Evolutionary conservation across 2,113 vertebrate genomes (phyloP), one percentile per base, ranked within the genome.

Genomic region (Callipepla squamata): DNA sequence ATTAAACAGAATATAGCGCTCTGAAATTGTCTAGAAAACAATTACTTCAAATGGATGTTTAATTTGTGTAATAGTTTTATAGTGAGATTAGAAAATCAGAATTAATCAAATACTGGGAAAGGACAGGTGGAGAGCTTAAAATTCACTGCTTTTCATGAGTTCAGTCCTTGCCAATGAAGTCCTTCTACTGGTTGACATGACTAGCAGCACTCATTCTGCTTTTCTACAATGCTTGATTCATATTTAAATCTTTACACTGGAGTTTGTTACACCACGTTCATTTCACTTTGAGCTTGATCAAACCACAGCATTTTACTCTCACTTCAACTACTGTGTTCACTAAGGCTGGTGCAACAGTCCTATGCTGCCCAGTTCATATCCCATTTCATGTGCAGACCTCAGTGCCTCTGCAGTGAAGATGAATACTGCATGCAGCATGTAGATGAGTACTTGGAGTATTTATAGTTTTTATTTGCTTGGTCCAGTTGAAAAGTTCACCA

Each of bases 21-120:
- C 78, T 81, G 50, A 94, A 89, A 73, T 36, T 16, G 7, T 80
- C 83, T 90, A 89, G 73, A 57, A 58, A 84, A 66, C 6, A 87
- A 94, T 94, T 92, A 70, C 30, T 85, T 88, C 61, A 84, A 80
- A 75, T 78, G 79, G 61, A 80, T 89, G 26, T 82, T 96, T 95
- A 85, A 93, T 68, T 23, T 74, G 48, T 4, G 6, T 75, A 63
- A 84, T 47, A 72, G 90, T 73, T 89, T 94, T 72, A 47, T 75
- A 67, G 63, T 48, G 26, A 58, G 40, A 90, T 14, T 85, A 28
- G 62, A 82, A 88, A 93, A 92, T 38, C 40, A 57, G 40, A 55
- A 48, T 44, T 93, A 50, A 53, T 86, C 76, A 85, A 25, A 50
- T 4, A 2, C 23, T 80, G 55, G 76, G 66, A 53, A 59, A 10